Evolutionary conservation across 2,888 invertebrate species (phyloP), one percentile per base, ranked within the genome.

Genomic region (Drosophila mimetica): DNA sequence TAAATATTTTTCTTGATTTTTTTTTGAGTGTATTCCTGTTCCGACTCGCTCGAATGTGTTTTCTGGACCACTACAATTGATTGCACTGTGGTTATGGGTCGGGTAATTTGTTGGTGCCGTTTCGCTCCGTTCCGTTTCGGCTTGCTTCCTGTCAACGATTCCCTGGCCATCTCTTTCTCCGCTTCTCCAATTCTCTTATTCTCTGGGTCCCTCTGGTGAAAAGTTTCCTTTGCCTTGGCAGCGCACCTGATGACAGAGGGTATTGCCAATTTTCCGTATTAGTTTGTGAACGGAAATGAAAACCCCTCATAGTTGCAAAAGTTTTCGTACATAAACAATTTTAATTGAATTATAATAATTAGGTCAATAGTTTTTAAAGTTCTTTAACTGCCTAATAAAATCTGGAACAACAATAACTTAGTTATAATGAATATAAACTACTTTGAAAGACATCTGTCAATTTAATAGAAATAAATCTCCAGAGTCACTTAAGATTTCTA

Each of bases 41-140:
- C 41, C 50, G 36, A 50, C 39, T 37, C 34, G 13, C 14, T 22
- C 46, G 65, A 58, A 54, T 74, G 58, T 79, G 77, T 61, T 55
- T 37, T 51, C 57, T 65, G 75, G 64, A 73, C 79, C 76, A 76
- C 82, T 72, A 79, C 74, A 82, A 79, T 79, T 79, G 79, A 79
- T 79, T 82, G 79, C 79, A 75, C 75, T 76, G 76, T 70, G 82
- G 79, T 76, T 76, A 79, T 66, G 79, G 83, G 76, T 79, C 82
- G 79, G 74, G 66, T 76, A 81, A 79, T 81, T 79, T 81, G 78
- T 78, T 76, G 79, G 70, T 66, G 69, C 72, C 65, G 57, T 64
- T 72, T 50, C 63, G 63, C 7, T 25, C 7, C 25, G 25, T 25
- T n/a, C n/a, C 25, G 25, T 25, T 71, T 50, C 52, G 63, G 42